Evolutionary conservation across 2,888 invertebrate species (phyloP).

Genomic region (Drosophila neotestacea): DNA sequence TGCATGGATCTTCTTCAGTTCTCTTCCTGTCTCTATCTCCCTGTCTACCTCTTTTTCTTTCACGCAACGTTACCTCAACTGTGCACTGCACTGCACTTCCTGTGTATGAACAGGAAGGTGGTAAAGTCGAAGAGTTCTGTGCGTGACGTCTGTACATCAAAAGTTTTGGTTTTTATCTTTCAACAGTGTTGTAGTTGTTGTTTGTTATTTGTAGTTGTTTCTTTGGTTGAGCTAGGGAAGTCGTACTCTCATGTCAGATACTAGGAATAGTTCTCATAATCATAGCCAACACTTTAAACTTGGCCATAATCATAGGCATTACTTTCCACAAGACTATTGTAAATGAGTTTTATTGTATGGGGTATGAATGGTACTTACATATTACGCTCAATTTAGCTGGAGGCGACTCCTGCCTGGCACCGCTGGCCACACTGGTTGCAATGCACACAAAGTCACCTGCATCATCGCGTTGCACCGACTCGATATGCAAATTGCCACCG

Average conservation of each 20-base stretch:
- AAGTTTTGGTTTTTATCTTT: conserved; percentile 81
- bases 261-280: conserved; percentile 19
- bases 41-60: conserved; percentile 17
- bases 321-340: not conserved
- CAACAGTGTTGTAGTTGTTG: conserved; percentile 49
- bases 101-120: conserved; percentile 41
- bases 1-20: conserved; percentile 31
- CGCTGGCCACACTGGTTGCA: conserved; percentile 84
- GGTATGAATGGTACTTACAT: conserved; percentile 79
- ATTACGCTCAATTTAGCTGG: conserved; percentile 84
- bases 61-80: conserved; percentile 57
- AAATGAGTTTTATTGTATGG: conserved; percentile 1
- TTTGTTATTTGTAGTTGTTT: conserved; percentile 20
- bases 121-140: conserved; percentile 17
- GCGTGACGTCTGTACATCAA: conserved; percentile 75
- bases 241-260: not conserved
- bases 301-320: conserved; percentile 1
- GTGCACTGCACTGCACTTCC: conserved; percentile 75
- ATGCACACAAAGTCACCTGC: conserved; percentile 85
- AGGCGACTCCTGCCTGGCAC: conserved; percentile 85
- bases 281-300: conserved; percentile 7
- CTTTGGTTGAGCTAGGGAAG: conserved; percentile 23
- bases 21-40: not conserved
- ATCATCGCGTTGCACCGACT: conserved; percentile 82
- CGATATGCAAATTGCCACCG: conserved; percentile 84